These are phyloP conservation scores for Numida meleagris DNA, from an alignment of 2,113 vertebrate species.

Conservation along the genomic window DNA sequence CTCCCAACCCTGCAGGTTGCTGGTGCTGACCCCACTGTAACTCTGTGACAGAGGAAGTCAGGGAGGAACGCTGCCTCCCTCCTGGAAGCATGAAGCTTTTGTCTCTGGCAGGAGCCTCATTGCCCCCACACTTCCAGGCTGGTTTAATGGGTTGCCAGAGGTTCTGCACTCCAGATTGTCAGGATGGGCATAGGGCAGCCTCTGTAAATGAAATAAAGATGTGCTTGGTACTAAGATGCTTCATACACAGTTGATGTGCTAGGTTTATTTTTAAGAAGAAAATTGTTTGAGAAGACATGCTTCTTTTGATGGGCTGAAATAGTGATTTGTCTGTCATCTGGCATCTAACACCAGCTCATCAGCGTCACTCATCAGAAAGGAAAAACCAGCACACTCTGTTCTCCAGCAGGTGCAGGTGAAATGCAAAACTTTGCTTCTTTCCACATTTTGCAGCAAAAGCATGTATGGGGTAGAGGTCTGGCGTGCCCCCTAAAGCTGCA, in stretches of 20 bases:
- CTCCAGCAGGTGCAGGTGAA: neutral
- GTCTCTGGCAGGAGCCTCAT: neutral
- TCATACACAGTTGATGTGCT: neutral
- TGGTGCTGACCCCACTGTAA: neutral
- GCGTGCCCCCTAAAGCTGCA: neutral
- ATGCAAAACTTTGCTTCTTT: neutral
- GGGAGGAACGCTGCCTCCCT: neutral
- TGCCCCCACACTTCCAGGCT: neutral
- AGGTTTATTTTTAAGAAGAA: neutral
- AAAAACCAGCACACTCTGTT: neutral
- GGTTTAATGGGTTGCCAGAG: neutral
- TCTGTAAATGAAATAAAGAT: neutral
- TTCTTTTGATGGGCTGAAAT: neutral
- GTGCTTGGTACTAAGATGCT: neutral
- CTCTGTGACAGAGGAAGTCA: neutral
- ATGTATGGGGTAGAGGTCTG: neutral
- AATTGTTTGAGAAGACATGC: neutral
- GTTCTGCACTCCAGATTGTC: neutral
- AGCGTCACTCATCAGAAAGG: neutral
- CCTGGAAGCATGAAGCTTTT: neutral
- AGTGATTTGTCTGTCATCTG: conserved; percentile 1
- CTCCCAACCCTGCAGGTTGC: neutral
- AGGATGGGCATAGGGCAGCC: neutral
- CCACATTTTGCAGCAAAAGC: neutral
- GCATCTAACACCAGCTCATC: neutral